phyloP scores from a whole-genome alignment of 2,113 vertebrate species.

The Apteryx owenii region DNA sequence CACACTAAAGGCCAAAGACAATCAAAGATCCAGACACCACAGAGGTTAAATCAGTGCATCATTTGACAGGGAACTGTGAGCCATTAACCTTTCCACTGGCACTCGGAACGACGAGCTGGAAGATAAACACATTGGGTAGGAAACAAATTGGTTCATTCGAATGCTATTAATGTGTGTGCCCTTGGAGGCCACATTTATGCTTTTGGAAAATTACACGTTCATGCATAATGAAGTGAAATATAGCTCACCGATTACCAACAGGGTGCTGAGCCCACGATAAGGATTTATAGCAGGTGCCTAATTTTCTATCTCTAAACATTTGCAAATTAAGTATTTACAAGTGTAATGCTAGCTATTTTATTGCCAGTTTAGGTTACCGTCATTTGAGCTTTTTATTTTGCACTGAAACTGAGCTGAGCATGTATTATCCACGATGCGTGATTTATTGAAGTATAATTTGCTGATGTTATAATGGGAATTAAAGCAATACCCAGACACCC shows the following conservation, averaged over 20 bases:
- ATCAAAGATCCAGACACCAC: neutral
- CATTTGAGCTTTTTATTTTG: slow-evolving; percentile 45
- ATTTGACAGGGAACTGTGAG: slow-evolving; percentile 40
- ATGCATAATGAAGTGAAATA: slow-evolving; percentile 67
- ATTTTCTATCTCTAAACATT: slow-evolving; percentile 72
- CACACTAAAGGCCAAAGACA: slow-evolving; percentile 26
- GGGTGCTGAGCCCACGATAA: slow-evolving; percentile 57
- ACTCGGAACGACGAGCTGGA: slow-evolving; percentile 22
- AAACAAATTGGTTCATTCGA: slow-evolving; percentile 68
- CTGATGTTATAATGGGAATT: slow-evolving; percentile 24
- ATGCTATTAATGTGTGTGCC: slow-evolving; percentile 41
- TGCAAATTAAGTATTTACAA: slow-evolving; percentile 71
- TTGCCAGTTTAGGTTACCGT: slow-evolving; percentile 65
- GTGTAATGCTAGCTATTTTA: slow-evolving; percentile 46
- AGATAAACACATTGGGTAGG: slow-evolving; percentile 66
- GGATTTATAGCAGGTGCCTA: slow-evolving; percentile 68
- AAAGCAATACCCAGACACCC: neutral
- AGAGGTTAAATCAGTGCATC: slow-evolving; percentile 50
- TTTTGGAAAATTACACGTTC: slow-evolving; percentile 70
- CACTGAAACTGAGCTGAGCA: slow-evolving; percentile 43
- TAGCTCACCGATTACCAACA: slow-evolving; percentile 55
- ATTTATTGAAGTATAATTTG: slow-evolving; percentile 56
- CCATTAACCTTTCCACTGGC: slow-evolving; percentile 69
- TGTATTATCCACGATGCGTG: slow-evolving; percentile 52
- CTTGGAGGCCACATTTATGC: slow-evolving; percentile 66